phyloP scores from a whole-genome alignment of 2,888 invertebrate species.

The Nomada goodeniana region DNA sequence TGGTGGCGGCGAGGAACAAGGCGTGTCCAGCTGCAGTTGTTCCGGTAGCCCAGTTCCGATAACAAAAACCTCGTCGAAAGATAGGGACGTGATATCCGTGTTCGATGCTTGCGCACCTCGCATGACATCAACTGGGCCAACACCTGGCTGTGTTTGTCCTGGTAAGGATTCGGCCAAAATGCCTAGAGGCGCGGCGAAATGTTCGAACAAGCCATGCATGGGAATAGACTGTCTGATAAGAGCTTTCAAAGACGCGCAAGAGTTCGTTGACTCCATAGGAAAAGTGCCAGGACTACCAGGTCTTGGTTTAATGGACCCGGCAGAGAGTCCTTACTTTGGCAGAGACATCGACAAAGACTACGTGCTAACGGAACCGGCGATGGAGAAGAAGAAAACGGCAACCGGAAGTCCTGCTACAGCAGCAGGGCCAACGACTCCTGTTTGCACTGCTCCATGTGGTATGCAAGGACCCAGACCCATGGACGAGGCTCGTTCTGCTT shows the following conservation, averaged over 20 bases:
- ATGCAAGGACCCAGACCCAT: slow-evolving; percentile 9
- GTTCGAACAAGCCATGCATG: slow-evolving; percentile 71
- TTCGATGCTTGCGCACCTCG: slow-evolving; percentile 47
- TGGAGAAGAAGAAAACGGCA: slow-evolving; percentile 13
- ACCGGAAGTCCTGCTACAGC: background rate
- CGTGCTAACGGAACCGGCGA: slow-evolving; percentile 4
- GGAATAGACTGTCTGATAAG: slow-evolving; percentile 76
- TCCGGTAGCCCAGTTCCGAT: slow-evolving; percentile 27
- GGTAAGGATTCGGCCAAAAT: slow-evolving; percentile 51
- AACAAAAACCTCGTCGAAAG: background rate
- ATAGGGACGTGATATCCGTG: background rate
- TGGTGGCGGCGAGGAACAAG: slow-evolving; percentile 61
- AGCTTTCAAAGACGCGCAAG: slow-evolving; percentile 77
- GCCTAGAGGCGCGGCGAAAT: slow-evolving; percentile 48
- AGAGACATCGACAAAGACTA: slow-evolving; percentile 61
- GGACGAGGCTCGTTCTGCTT: slow-evolving; percentile 25
- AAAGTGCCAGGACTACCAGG: slow-evolving; percentile 77
- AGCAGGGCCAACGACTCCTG: slow-evolving; percentile 33
- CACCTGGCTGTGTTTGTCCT: slow-evolving; percentile 50
- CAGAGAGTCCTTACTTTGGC: slow-evolving; percentile 79
- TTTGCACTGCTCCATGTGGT: slow-evolving; percentile 69
- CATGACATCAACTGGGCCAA: slow-evolving; percentile 11
- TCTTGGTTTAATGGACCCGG: slow-evolving; percentile 77
- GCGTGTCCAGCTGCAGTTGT: slow-evolving; percentile 25
- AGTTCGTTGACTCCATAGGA: slow-evolving; percentile 79